phyloP scores from a whole-genome alignment of 2,113 vertebrate genomes.

The Thermophis baileyi region DNA sequence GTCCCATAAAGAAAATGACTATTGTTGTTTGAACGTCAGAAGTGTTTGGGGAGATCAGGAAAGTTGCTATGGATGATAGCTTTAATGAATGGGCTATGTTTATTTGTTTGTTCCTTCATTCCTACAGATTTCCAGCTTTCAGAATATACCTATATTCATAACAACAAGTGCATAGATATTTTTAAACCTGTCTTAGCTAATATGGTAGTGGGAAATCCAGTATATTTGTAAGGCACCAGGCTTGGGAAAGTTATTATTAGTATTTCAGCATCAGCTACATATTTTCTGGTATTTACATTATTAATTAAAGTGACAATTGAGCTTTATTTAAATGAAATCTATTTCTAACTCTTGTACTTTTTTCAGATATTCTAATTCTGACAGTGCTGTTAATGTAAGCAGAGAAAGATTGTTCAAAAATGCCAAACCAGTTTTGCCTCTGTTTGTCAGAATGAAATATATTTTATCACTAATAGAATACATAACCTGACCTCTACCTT shows the following conservation, averaged over 20 bases:
- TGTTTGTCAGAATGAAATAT: not conserved
- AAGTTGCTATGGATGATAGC: not conserved
- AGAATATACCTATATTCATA: not conserved
- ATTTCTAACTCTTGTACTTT: not conserved
- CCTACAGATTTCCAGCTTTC: not conserved
- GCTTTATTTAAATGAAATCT: not conserved
- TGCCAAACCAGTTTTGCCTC: not conserved
- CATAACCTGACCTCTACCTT: not conserved
- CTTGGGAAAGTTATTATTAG: not conserved
- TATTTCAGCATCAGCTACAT: not conserved
- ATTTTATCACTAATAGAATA: not conserved
- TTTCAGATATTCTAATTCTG: not conserved
- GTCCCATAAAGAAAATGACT: not conserved
- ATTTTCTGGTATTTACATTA: not conserved
- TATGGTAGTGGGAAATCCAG: not conserved
- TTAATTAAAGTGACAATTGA: conserved; percentile 12
- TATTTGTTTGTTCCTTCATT: not conserved
- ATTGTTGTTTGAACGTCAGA: not conserved
- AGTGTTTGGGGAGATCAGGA: not conserved
- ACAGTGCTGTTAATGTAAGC: not conserved
- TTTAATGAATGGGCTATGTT: not conserved
- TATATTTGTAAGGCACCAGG: not conserved
- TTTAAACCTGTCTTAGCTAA: not conserved
- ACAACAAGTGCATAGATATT: not conserved
- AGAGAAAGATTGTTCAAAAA: not conserved